Conservation (phyloP, 2,113 vertebrate species). For the Grus americana region DNA sequence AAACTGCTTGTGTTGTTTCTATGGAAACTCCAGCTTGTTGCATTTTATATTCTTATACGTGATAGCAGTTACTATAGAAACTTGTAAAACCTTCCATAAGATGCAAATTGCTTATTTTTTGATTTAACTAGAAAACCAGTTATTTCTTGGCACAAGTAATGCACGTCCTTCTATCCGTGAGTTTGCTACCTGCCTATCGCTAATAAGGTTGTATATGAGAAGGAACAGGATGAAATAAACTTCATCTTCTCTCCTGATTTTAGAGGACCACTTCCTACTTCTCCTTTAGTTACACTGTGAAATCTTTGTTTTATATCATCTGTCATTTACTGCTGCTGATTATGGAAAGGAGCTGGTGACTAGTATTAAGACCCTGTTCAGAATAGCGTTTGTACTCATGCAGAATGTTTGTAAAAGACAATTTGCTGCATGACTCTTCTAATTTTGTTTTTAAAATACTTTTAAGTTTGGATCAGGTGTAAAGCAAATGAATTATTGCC, state of each 20-base stretch:
- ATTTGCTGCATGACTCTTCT: not conserved
- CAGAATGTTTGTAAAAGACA: not conserved
- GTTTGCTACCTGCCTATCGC: not conserved
- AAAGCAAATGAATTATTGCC: not conserved
- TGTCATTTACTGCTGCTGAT: not conserved
- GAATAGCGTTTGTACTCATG: not conserved
- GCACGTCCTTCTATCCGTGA: not conserved
- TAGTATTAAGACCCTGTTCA: not conserved
- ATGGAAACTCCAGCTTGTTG: constrained; percentile 27
- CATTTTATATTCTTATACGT: constrained; percentile 11
- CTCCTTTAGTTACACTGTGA: not conserved
- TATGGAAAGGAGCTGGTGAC: not conserved
- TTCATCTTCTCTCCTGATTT: not conserved
- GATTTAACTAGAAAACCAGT: not conserved
- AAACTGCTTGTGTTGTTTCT: constrained; percentile 18
- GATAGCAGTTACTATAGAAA: constrained; percentile 64
- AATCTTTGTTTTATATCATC: not conserved
- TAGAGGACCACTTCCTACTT: not conserved
- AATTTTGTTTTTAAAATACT: not conserved
- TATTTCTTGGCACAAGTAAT: not conserved
- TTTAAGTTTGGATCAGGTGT: not conserved
- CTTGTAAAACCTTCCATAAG: constrained; percentile 41
- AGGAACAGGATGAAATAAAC: not conserved
- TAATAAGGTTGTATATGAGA: not conserved
- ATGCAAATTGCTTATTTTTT: constrained; percentile 36